Percentiles rank a stretch among this genome's conserved stretches.
These are phyloP conservation scores for Lontra canadensis DNA, from an alignment of 2,113 vertebrate species.

Conservation along the genomic window DNA sequence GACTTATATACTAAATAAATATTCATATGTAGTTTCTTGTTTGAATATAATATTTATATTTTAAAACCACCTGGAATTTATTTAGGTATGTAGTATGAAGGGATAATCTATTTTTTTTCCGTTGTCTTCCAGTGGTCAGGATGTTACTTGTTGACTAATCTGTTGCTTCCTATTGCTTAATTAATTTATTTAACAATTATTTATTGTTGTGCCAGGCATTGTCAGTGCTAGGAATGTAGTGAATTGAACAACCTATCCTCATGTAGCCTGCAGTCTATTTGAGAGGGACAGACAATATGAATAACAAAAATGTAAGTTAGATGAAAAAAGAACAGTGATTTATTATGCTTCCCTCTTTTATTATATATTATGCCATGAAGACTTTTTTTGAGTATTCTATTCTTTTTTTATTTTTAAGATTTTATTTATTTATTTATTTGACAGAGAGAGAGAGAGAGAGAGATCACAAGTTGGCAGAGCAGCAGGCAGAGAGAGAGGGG, in stretches of 20 bases:
- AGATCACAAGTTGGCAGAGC: no score
- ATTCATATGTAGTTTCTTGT: not conserved
- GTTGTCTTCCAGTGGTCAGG: not conserved
- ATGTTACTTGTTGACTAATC: not conserved
- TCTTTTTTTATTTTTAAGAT: not conserved
- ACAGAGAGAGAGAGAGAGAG: not conserved
- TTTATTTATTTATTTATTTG: not conserved
- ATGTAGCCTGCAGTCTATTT: not conserved
- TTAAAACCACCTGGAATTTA: not conserved
- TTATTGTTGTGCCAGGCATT: not conserved
- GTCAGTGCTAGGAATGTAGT: not conserved
- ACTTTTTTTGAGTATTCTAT: not conserved
- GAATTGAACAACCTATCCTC: not conserved
- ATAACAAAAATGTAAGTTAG: not conserved
- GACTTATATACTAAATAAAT: not conserved
- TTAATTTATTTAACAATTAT: not conserved
- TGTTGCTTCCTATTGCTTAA: not conserved
- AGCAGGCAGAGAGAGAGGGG: not conserved
- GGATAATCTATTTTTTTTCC: not conserved
- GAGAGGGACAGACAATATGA: not conserved
- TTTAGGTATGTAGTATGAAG: not conserved
- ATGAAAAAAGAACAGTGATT: not conserved
- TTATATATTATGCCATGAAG: not conserved
- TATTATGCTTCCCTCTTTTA: not conserved
- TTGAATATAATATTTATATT: not conserved